Conservation (phyloP, 2,888 invertebrate species). For the Blomia tropicalis region DNA sequence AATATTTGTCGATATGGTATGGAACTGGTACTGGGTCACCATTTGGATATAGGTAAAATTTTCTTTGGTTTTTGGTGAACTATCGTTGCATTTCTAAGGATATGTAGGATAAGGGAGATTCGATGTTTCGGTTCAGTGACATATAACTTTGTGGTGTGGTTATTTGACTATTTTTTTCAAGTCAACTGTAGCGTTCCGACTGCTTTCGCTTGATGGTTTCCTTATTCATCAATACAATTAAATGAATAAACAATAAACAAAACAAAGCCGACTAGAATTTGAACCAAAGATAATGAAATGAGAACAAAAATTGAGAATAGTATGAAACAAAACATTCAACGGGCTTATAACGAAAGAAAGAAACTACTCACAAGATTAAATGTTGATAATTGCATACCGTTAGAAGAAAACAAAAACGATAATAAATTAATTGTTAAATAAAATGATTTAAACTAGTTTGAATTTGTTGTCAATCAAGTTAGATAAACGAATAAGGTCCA, state of each 20-base stretch:
- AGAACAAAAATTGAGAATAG: neutral
- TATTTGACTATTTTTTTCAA: neutral
- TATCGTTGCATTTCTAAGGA: too few relatives aligned
- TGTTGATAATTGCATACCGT: too few relatives aligned
- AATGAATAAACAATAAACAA: neutral
- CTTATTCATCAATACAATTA: neutral
- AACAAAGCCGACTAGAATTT: neutral
- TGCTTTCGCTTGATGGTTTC: neutral
- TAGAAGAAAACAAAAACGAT: too few relatives aligned
- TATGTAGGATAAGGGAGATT: too few relatives aligned
- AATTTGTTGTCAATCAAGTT: too few relatives aligned
- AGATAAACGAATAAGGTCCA: conserved; percentile 87
- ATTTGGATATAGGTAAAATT: neutral
- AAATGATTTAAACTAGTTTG: neutral
- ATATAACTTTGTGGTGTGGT: neutral
- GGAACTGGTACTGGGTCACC: neutral
- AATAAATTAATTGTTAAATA: neutral
- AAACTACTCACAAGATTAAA: too few relatives aligned
- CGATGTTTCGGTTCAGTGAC: neutral
- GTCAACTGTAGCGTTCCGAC: neutral
- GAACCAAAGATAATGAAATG: neutral
- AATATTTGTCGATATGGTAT: too few relatives aligned
- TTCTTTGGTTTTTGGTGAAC: too few relatives aligned
- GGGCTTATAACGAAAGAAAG: neutral
- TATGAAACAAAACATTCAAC: neutral